phyloP scores from a whole-genome alignment of 2,888 invertebrate species.

The Eupithecia inturbata region DNA sequence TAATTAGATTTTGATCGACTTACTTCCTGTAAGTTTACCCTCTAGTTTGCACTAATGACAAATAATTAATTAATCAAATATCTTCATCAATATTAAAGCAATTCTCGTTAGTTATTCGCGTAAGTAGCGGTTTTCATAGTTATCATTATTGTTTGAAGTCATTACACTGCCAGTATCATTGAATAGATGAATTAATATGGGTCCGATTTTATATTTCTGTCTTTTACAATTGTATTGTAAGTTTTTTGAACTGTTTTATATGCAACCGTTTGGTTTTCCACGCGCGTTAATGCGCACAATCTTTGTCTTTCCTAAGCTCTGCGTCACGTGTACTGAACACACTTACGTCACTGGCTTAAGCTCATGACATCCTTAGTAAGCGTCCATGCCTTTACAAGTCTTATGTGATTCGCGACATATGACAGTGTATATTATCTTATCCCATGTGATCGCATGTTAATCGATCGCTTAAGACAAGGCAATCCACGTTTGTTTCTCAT shows the following conservation, averaged over 20 bases:
- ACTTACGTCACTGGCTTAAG: neutral
- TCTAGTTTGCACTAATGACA: slow-evolving; percentile 80
- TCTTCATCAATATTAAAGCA: slow-evolving; percentile 77
- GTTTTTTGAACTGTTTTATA: slow-evolving; percentile 78
- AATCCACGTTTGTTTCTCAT: neutral
- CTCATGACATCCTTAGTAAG: neutral
- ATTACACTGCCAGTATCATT: slow-evolving; percentile 82
- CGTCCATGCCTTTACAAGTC: neutral
- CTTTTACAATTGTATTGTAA: slow-evolving; percentile 79
- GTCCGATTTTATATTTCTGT: slow-evolving; percentile 83
- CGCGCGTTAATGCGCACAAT: slow-evolving; percentile 50
- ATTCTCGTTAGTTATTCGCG: slow-evolving; percentile 80
- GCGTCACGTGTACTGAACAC: slow-evolving; percentile 21
- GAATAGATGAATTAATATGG: slow-evolving; percentile 74
- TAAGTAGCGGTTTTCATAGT: slow-evolving; percentile 76
- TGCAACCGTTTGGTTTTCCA: slow-evolving; percentile 55
- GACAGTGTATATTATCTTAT: neutral
- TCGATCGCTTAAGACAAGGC: neutral
- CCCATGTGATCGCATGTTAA: neutral
- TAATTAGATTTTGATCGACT: slow-evolving; percentile 75
- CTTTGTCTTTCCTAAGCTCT: slow-evolving; percentile 62
- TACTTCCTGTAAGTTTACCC: slow-evolving; percentile 76
- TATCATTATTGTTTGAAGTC: slow-evolving; percentile 67
- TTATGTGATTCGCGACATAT: neutral
- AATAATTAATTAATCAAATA: slow-evolving; percentile 66